Base-by-base conservation (phyloP, 2,113 vertebrate species). In the Acanthisitta chloris region DNA sequence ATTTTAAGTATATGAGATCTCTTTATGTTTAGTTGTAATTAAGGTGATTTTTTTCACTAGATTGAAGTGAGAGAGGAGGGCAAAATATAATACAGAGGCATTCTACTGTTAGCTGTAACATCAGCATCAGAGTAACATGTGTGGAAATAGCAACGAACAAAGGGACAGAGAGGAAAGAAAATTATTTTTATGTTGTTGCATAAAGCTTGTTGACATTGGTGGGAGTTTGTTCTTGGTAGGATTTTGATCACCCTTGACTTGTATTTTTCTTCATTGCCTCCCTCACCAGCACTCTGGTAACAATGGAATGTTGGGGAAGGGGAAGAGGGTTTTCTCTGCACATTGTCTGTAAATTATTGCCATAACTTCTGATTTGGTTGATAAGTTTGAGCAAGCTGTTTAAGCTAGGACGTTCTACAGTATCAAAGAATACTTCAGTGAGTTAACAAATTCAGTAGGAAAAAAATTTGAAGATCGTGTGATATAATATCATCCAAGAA, bases 371-470 rank as follows among this genome's bases (percentile, higher is more conserved):
- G 55, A 91, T 92, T 92, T 64, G 58, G 34, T 67, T 94, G 58
- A 86, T 95, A 78, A 81, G 64, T 94, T 91, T 79, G 81, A 96
- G 70, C 34, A 87, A 72, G 45, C 83, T 74, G 15, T 94, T 80
- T 77, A 43, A 62, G 28, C 83, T 72, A 90, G 54, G 92, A 97
- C 83, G 48, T 95, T 85, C 64, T 69, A 24, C 72, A 45, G 17
- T 67, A 89, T 94, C 46, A 71, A 94, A 92, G 66, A 71, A 36
- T 51, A 88, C 33, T 91, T 91, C 48, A 69, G n/a, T 54, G 11
- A 21, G 13, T 84, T 96, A 97, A 81, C 42, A 94, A 86, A 94
- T 77, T 90, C 82, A 88, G 34, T 40, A 70, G 54, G 62, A 83
- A 77, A 82, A 86, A 90, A 78, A 81, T 7, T 23, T 71, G 24